Evolutionary conservation across 2,888 invertebrate genomes (phyloP).

Genomic region (Drosophila yooni): DNA sequence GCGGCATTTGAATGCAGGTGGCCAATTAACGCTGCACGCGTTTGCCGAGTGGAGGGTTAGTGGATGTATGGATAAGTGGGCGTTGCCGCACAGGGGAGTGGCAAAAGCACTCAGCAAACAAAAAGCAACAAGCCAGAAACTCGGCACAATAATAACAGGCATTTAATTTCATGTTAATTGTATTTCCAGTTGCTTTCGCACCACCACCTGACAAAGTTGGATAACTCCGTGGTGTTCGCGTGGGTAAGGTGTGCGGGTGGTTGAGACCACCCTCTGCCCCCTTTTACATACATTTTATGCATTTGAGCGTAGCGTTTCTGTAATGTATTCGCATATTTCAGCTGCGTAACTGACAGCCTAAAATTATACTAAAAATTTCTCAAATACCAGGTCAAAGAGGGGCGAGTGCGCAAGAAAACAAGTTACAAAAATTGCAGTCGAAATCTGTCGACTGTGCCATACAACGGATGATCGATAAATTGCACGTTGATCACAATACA

Average conservation of each 20-base stretch:
- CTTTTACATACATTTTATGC: slow-evolving; percentile 49
- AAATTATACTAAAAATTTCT: slow-evolving; percentile 76
- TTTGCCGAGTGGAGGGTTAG: neutral
- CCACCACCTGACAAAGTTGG: neutral
- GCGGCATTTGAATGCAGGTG: slow-evolving; percentile 25
- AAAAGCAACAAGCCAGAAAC: slow-evolving; percentile 23
- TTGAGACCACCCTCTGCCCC: neutral
- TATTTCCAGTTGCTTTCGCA: slow-evolving; percentile 28
- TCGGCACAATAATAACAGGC: slow-evolving; percentile 58
- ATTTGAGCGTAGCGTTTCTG: slow-evolving; percentile 40
- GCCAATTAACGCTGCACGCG: slow-evolving; percentile 35
- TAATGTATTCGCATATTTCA: slow-evolving; percentile 77
- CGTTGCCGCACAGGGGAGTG: slow-evolving; percentile 5
- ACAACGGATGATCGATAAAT: neutral
- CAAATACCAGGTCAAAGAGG: slow-evolving; percentile 52
- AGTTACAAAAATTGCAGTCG: neutral
- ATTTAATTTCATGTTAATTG: slow-evolving; percentile 77
- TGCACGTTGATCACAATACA: neutral
- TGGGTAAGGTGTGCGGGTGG: neutral
- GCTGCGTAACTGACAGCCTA: slow-evolving; percentile 62
- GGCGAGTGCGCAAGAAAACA: neutral
- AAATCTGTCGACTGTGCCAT: slow-evolving; percentile 1
- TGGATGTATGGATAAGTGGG: neutral
- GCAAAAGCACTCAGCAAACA: slow-evolving; percentile 13
- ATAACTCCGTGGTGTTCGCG: neutral